phyloP scores from a whole-genome alignment of 2,113 vertebrate species.

The Motacilla alba region DNA sequence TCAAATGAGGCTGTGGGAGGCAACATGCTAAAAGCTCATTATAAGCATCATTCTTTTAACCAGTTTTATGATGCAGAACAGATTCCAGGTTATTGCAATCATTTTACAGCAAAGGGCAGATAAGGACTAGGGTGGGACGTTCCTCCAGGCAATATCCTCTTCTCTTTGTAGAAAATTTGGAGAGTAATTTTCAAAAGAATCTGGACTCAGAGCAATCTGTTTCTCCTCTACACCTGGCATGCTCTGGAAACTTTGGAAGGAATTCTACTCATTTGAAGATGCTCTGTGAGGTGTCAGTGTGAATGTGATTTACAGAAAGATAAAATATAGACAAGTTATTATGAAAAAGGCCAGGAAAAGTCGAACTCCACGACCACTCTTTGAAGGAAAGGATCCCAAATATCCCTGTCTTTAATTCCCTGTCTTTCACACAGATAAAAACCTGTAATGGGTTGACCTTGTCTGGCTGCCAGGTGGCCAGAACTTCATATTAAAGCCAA shows the following conservation, averaged over 20 bases:
- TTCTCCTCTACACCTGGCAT: neutral
- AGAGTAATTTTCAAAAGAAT: neutral
- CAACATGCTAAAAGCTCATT: neutral
- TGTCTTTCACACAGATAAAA: neutral
- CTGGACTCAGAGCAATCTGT: neutral
- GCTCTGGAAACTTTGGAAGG: neutral
- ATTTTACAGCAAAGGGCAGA: neutral
- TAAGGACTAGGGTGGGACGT: neutral
- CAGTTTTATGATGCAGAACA: neutral
- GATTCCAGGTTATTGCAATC: neutral
- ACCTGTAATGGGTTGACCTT: neutral
- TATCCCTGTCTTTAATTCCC: neutral
- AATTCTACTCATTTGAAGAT: neutral
- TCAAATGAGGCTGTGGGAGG: constrained; percentile 10
- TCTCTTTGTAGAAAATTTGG: neutral
- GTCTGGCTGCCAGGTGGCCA: neutral
- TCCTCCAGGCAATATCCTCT: neutral
- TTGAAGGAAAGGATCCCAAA: neutral
- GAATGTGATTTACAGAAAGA: neutral
- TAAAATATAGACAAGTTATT: neutral
- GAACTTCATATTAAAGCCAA: neutral
- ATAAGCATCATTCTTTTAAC: neutral
- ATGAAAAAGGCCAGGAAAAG: neutral
- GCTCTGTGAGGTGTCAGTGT: neutral
- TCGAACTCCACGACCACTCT: rapidly evolving